Percentiles rank a stretch among this genome's conserved stretches.
Conservation (phyloP, 2,888 invertebrate species). For the Chouioia cunea region DNA sequence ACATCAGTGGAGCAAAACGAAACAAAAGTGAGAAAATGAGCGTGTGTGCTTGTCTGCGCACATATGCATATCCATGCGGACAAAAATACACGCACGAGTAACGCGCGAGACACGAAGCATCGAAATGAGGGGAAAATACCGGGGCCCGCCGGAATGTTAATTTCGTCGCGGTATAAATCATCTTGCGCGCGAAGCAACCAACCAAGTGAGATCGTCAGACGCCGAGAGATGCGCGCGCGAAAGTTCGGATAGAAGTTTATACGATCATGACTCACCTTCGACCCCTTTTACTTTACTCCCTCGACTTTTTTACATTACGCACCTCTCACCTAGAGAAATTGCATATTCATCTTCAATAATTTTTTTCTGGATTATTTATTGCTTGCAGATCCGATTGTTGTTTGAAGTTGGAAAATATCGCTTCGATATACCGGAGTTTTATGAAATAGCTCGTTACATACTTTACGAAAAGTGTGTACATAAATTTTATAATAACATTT, state of each 20-base stretch:
- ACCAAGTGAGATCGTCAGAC: not conserved
- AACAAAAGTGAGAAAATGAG: constrained; percentile 10
- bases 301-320: not conserved
- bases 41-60: constrained; percentile 27
- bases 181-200: constrained; percentile 38
- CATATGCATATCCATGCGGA: constrained; percentile 40
- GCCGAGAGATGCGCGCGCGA: constrained; percentile 22
- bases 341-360: constrained; percentile 19
- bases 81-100: constrained; percentile 43
- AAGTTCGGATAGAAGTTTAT: constrained; percentile 45
- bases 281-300: constrained; percentile 45
- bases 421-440: too few relatives aligned
- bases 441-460: too few relatives aligned
- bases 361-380: constrained; percentile 44
- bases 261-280: constrained; percentile 56
- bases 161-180: constrained; percentile 58
- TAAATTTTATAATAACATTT: too few relatives aligned
- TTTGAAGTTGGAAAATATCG: too few relatives aligned
- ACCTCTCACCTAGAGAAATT: too few relatives aligned
- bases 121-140: constrained; percentile 57
- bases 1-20: not conserved
- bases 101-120: constrained; percentile 41
- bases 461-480: too few relatives aligned
- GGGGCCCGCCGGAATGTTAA: constrained; percentile 56
- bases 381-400: not conserved